Base-by-base conservation (phyloP, 2,888 invertebrate genomes). In the Drosophila maculinotata region DNA sequence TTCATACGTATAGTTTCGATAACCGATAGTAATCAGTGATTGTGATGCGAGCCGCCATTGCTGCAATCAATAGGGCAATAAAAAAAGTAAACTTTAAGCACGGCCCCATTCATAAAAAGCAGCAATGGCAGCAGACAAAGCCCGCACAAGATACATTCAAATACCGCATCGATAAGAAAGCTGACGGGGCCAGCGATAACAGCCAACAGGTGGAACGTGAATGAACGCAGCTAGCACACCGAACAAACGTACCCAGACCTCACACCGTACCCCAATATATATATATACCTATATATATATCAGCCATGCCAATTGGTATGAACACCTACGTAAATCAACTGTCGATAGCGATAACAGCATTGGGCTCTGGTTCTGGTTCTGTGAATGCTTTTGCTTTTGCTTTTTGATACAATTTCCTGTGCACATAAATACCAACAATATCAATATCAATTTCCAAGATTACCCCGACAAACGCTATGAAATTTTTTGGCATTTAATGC, bases 371-470 rank as follows among this genome's bases (percentile, higher is more conserved):
- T 42, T n/a, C n/a, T n/a, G n/a, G n/a, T n/a, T n/a, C n/a, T n/a
- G n/a, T n/a, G n/a, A n/a, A n/a, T n/a, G 5, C 10, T 17, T 38
- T 28, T 41, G 28, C 38, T 30, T 70, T 54, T 45, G 14, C 7
- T 47, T 53, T 20, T 52, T 71, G 15, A 56, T 39, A 70, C 83
- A 86, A 83, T 82, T 80, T 80, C 88, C 80, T 86, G 86, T 82
- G 57, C 57, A 69, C 65, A 73, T 64, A 83, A 86, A 86, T 79
- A 68, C 63, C 64, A 47, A n/a, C n/a, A n/a, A n/a, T n/a, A n/a
- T n/a, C 41, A 68, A 67, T 87, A 85, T 87, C 86, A 87, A 60
- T 82, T 85, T 67, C 26, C 39, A 65, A 60, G 78, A 78, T 78
- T 62, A 78, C 31, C 41, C 42, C 10, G 4, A 36, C 36, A 45